These are phyloP conservation scores for Cryptoprocta ferox DNA, from an alignment of 2,797 vertebrate genomes.

Conservation along the genomic window DNA sequence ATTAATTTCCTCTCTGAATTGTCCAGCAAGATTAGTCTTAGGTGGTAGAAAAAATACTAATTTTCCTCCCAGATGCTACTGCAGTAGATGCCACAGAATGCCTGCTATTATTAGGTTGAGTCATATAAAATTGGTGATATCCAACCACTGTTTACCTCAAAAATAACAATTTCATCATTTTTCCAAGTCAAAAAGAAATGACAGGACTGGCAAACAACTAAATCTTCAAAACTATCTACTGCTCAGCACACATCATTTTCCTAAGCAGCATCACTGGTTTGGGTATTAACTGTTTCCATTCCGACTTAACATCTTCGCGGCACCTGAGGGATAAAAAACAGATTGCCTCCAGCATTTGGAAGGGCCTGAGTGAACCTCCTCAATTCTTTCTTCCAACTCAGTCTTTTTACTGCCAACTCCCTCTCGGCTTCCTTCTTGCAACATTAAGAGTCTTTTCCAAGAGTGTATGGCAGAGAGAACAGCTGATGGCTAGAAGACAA, in stretches of 20 bases:
- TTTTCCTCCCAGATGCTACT: neutral
- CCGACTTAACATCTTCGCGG: neutral
- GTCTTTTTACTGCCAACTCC: neutral
- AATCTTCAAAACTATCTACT: neutral
- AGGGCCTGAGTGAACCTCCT: neutral
- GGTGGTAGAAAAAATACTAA: neutral
- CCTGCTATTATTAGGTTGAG: neutral
- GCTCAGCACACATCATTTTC: neutral
- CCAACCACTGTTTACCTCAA: neutral
- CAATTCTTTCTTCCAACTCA: neutral
- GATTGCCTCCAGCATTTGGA: neutral
- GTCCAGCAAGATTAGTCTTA: neutral
- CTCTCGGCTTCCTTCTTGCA: neutral
- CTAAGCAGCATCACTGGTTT: neutral
- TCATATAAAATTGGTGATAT: neutral
- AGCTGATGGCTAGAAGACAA: neutral
- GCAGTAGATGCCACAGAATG: neutral
- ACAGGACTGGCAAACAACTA: neutral
- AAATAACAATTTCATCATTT: neutral
- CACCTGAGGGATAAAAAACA: neutral
- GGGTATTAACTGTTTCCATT: neutral
- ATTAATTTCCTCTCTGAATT: conserved; percentile 9
- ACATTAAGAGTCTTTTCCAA: neutral
- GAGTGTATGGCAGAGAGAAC: neutral
- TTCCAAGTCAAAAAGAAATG: neutral